phyloP scores from a whole-genome alignment of 2,113 vertebrate species.

The Corythaeola cristata region DNA sequence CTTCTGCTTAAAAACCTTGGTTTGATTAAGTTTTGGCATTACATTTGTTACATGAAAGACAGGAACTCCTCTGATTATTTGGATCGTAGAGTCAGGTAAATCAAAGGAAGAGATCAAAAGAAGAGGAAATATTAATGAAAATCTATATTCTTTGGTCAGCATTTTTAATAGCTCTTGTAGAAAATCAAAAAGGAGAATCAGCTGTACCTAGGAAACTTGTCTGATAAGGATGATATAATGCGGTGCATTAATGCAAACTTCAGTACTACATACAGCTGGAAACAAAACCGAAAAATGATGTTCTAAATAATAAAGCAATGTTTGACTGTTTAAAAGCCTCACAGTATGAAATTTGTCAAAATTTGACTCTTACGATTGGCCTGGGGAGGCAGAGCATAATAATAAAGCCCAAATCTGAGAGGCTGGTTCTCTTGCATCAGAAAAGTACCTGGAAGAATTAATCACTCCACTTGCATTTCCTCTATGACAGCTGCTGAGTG shows the following conservation, averaged over 20 bases:
- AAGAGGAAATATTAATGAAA: slow-evolving; percentile 63
- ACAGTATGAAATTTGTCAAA: slow-evolving; percentile 54
- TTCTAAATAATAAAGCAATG: slow-evolving; percentile 66
- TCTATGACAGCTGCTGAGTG: neutral
- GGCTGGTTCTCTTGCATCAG: neutral
- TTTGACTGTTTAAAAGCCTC: slow-evolving; percentile 65
- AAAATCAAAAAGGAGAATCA: slow-evolving; percentile 67
- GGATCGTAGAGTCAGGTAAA: slow-evolving; percentile 60
- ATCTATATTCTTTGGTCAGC: slow-evolving; percentile 67
- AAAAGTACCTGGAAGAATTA: neutral
- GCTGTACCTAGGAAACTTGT: slow-evolving; percentile 57
- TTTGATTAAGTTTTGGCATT: slow-evolving; percentile 65
- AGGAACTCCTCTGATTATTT: slow-evolving; percentile 65
- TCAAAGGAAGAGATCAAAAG: slow-evolving; percentile 70
- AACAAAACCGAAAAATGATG: slow-evolving; percentile 49
- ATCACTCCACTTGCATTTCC: neutral
- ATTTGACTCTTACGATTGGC: neutral
- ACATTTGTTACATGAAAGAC: slow-evolving; percentile 62
- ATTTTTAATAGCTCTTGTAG: slow-evolving; percentile 64
- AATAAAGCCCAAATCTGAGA: slow-evolving; percentile 3
- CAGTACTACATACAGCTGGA: slow-evolving; percentile 53
- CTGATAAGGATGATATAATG: slow-evolving; percentile 69
- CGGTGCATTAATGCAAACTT: slow-evolving; percentile 50
- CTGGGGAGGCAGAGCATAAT: neutral
- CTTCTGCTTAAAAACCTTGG: slow-evolving; percentile 18